phyloP scores from a whole-genome alignment of 2,888 invertebrate genomes.

The Cheilosia pagana region DNA sequence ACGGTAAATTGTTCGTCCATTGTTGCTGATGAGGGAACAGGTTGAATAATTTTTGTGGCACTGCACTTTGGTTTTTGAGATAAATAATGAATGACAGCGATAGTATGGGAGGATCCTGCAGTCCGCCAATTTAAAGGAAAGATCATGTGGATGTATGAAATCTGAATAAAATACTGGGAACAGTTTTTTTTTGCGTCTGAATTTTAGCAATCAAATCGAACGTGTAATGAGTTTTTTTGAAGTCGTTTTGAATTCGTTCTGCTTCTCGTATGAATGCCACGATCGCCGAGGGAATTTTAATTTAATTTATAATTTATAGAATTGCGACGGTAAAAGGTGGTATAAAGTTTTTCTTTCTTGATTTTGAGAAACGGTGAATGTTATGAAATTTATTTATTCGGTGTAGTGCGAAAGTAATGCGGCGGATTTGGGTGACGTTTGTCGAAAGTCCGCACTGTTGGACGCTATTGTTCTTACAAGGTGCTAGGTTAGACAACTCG shows the following conservation, averaged over 20 bases:
- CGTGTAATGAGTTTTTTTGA: constrained; percentile 52
- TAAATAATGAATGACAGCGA: constrained; percentile 54
- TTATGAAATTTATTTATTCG: constrained; percentile 39
- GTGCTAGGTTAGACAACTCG: too few species aligned
- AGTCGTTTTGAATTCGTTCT: constrained; percentile 48
- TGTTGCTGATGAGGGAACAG: constrained; percentile 41
- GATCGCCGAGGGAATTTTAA: constrained; percentile 61
- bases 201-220: constrained; percentile 40
- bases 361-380: constrained; percentile 12
- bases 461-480: neutral
- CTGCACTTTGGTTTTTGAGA: neutral
- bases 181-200: constrained; percentile 14
- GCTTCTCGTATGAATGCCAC: constrained; percentile 24
- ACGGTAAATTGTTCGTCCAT: constrained; percentile 35
- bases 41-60: constrained; percentile 28
- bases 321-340: constrained; percentile 17
- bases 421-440: neutral
- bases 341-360: constrained; percentile 1
- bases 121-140: constrained; percentile 2
- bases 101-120: constrained; percentile 22
- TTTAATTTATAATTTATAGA: constrained; percentile 61
- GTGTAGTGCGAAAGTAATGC: constrained; percentile 31
- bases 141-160: constrained; percentile 3
- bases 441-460: neutral
- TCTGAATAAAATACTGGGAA: constrained; percentile 34